Conservation (phyloP, 2,797 vertebrate genomes). For the Chelidonichthys spinosus region DNA sequence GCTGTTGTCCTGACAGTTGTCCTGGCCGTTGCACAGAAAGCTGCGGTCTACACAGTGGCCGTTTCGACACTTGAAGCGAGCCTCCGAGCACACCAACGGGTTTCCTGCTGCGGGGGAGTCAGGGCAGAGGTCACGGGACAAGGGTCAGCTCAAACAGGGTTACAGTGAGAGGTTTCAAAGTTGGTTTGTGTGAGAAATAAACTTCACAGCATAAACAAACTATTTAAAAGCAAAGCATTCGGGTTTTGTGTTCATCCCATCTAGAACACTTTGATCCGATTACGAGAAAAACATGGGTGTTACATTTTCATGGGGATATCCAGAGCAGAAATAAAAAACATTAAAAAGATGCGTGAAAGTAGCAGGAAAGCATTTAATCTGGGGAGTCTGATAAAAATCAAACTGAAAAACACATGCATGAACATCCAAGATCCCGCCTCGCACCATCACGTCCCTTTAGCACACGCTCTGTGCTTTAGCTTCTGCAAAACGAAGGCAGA, state of each 20-base stretch:
- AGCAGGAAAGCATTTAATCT: conserved; percentile 31
- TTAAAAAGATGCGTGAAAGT: conserved; percentile 11
- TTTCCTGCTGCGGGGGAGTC: conserved; percentile 86
- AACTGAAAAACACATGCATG: conserved; percentile 5
- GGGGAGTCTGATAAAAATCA: conserved; percentile 29
- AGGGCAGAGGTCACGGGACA: conserved; percentile 37
- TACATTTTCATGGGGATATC: conserved; percentile 19
- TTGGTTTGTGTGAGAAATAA: not conserved
- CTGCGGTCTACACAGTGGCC: conserved; percentile 97
- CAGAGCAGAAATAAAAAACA: conserved; percentile 12
- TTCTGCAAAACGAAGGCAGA: conserved; percentile 57
- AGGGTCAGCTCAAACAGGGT: conserved; percentile 6
- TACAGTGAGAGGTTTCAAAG: conserved; percentile 3
- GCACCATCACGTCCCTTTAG: conserved; percentile 6
- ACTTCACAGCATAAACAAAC: not conserved
- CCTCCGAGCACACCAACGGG: conserved; percentile 93
- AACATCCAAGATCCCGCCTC: conserved; percentile 2
- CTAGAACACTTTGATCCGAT: conserved; percentile 7
- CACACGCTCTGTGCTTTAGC: conserved; percentile 31
- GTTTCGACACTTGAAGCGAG: conserved; percentile 95
- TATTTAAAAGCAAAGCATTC: conserved; percentile 6
- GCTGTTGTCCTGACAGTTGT: conserved; percentile 98
- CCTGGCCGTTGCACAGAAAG: conserved; percentile 95
- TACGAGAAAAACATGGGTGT: conserved; percentile 3
- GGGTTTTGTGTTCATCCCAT: not conserved